phyloP scores from a whole-genome alignment of 1,140 invertebrate genomes.

The Bombus ignitus region DNA sequence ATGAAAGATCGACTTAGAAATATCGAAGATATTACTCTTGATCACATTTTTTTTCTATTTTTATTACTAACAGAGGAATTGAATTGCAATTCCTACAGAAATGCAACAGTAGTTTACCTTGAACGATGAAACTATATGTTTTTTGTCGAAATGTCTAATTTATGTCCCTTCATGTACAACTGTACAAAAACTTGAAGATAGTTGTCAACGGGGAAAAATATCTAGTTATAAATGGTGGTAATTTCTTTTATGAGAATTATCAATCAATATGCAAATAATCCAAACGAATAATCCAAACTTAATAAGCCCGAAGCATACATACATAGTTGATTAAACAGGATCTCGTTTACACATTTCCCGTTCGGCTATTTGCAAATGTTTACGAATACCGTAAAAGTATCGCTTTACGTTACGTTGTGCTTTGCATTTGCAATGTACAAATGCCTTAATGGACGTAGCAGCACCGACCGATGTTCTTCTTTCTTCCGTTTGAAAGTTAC shows the following conservation, averaged over 20 bases:
- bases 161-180: background rate
- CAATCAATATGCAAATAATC: background rate
- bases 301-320: background rate
- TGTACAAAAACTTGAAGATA: background rate
- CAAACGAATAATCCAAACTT: background rate
- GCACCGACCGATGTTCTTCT: background rate
- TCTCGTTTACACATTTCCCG: constrained; percentile 16
- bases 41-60: no score
- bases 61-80: background rate
- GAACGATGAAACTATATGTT: background rate
- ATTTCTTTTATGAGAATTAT: background rate
- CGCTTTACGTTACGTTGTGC: constrained; percentile 4
- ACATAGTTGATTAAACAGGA: background rate
- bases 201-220: background rate
- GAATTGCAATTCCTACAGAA: background rate
- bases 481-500: background rate
- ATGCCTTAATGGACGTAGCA: background rate
- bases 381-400: constrained; percentile 39
- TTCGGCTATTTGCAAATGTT: constrained; percentile 36
- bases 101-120: background rate
- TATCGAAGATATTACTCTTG: no score
- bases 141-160: background rate
- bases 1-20: no score
- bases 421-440: background rate
- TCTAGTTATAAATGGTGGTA: background rate